A percentile compares a stretch with the other conserved stretches of the same genome.
Conservation (phyloP, 2,888 invertebrate species). For the Pinctada fucata region DNA sequence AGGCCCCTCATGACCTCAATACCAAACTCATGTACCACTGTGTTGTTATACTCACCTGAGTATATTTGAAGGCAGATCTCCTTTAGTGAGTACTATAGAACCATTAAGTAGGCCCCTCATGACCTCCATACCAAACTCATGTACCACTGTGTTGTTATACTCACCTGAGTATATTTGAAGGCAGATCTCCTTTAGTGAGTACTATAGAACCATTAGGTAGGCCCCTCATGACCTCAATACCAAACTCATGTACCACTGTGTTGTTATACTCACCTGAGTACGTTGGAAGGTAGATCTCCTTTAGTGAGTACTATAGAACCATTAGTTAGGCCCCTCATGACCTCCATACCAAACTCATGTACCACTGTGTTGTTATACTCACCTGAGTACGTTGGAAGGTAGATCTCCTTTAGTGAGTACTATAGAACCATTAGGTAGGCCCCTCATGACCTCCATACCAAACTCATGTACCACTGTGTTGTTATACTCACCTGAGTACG, state of each 20-base stretch:
- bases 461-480: constrained; percentile 70
- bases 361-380: constrained; percentile 59
- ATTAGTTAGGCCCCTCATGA: constrained; percentile 64
- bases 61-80: constrained; percentile 73
- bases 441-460: constrained; percentile 60
- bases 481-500: constrained; percentile 63
- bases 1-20: constrained; percentile 58
- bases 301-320: constrained; percentile 71
- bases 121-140: constrained; percentile 67
- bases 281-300: constrained; percentile 73
- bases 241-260: constrained; percentile 69
- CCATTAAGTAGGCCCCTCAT: constrained; percentile 65
- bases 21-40: constrained; percentile 70
- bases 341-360: constrained; percentile 65
- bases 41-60: constrained; percentile 66
- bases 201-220: constrained; percentile 70
- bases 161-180: constrained; percentile 72
- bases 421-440: constrained; percentile 68
- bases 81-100: constrained; percentile 72
- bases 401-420: constrained; percentile 74
- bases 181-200: constrained; percentile 73
- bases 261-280: constrained; percentile 67
- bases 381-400: constrained; percentile 73
- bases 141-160: constrained; percentile 59
- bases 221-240: constrained; percentile 55